Evolutionary conservation across 1,140 invertebrate species (phyloP), one percentile per base, ranked within the genome.

Genomic region (Colletes gigas): DNA sequence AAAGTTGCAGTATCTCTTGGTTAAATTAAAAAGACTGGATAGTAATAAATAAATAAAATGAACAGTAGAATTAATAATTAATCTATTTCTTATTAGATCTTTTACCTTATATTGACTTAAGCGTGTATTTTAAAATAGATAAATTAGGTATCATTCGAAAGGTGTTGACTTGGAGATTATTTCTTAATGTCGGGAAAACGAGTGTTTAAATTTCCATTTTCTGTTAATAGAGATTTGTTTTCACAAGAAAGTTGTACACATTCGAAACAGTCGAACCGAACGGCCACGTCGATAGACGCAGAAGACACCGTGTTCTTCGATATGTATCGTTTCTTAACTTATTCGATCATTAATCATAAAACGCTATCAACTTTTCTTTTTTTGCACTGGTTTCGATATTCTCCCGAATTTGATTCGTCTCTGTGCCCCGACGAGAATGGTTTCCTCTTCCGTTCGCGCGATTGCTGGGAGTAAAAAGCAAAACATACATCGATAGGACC

Each of bases 241-340:
- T 1, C 10, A 5, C 14, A 47, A 17, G 15, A 21, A 8, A 60
- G 15, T 55, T 60, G 39, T 30, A 50, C n/a, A 30, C 52, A 30
- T 52, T 7, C 1, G 5, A 41, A 63, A 67, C 10, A 67, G n/a
- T 12, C 4, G 21, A 54, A 82, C 54, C 71, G 75, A 86, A 62
- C 65, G 60, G 65, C 57, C 47, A 67, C 9, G 41, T 72, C 68
- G 54, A 66, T 71, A 73, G 59, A 85, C 44, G 57, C 41, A 69
- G 65, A 10, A 83, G 76, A 87, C 82, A 84, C 75, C 70, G 50
- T 69, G 82, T 84, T 78, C 76, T 78, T 84, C 81, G 89, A 90
- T 91, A 91, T 91, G 89, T 91, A 89, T 89, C 68, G 84, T 88
- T 89, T 84, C 84, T 89, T 86, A 89, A 85, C 77, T 89, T 89